Evolutionary conservation across 1,140 invertebrate genomes (phyloP).

Genomic region (Drosophila elegans): DNA sequence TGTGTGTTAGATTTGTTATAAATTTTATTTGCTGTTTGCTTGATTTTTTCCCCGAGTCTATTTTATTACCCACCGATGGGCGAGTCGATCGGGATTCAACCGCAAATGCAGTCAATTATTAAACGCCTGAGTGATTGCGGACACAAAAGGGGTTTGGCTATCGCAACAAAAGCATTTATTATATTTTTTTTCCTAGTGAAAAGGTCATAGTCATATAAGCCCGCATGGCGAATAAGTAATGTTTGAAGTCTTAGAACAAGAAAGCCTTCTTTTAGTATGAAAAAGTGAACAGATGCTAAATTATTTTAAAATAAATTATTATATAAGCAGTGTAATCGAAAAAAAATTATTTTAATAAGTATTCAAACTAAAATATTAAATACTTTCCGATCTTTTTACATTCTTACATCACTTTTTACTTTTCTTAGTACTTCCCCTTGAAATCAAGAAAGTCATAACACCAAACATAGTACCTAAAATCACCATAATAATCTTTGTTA

Average conservation of each 20-base stretch:
- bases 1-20: conserved; percentile 81
- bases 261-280: no score
- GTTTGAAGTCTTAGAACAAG: background rate
- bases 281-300: no score
- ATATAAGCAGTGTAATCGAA: no score
- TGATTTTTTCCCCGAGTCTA: conserved; percentile 8
- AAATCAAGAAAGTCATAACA: background rate
- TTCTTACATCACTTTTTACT: no score
- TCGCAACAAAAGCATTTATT: background rate
- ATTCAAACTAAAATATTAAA: no score
- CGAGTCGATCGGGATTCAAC: conserved; percentile 15
- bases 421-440: conserved; percentile 2
- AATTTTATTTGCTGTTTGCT: conserved; percentile 73
- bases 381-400: no score
- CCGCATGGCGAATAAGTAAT: conserved; percentile 4
- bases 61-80: conserved; percentile 9
- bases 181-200: background rate
- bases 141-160: background rate
- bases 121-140: conserved; percentile 59
- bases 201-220: background rate
- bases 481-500: background rate
- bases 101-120: conserved; percentile 66
- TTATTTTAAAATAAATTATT: no score
- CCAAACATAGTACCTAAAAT: background rate
- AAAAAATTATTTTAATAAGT: no score